Evolutionary conservation across 2,797 vertebrate genomes (phyloP), one percentile per base, ranked within the genome.

Genomic region (Chaenodraco wilsoni): DNA sequence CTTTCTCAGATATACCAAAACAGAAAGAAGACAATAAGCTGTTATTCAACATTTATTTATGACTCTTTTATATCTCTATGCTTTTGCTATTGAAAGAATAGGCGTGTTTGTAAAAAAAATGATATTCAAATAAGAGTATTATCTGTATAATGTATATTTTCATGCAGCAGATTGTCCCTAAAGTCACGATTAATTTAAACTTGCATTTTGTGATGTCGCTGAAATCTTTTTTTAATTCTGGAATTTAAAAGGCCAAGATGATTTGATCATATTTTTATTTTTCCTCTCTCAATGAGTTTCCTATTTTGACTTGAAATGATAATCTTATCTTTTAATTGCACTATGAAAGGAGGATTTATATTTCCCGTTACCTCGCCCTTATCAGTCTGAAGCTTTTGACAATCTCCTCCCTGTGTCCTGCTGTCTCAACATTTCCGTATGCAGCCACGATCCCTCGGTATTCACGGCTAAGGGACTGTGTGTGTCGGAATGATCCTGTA

Each of bases 11-110:
- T 72, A 88, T 79, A 93, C 85, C 87, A 92, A 90, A 90, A 88
- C 62, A 84, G 57, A 78, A 51, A 71, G 79, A 79, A 70, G 65
- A 71, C 78, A 84, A 91, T 90, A 90, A 92, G 90, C 87, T 92
- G 86, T 91, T 91, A 84, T 84, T 83, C 70, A 73, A 78, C 76
- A 59, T 87, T 87, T 92, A 93, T 93, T 93, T 91, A 91, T 91
- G 69, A 87, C 69, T 70, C 59, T 68, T 81, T 77, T 83, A 65
- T 76, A 80, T 72, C 64, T 82, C 66, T 72, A 27, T 71, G 72
- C 50, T 33, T 31, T 31, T 54, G 44, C 59, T 40, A 15, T 83
- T 72, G n/a, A 61, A 79, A 78, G 60, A 86, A 81, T 84, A 57
- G 1, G 51, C 62, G 15, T 61, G 61, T 83, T 72, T 80, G 60